These are phyloP conservation scores for Clarias macrocephalus DNA, from an alignment of 2,113 vertebrate species.

Conservation along the genomic window DNA sequence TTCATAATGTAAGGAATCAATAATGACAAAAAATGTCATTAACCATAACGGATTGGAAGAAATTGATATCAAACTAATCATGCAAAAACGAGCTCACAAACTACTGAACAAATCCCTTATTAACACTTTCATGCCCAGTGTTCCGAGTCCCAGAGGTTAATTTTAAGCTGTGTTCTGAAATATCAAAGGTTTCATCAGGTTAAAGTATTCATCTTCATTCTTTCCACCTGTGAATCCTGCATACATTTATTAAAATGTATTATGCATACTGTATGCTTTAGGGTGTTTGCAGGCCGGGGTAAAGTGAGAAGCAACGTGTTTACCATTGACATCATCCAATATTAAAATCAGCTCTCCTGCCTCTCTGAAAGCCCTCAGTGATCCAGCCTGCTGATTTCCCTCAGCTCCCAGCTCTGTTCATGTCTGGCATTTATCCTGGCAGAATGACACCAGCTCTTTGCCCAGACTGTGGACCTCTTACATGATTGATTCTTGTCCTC, in stretches of 20 bases:
- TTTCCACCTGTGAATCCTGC: not conserved
- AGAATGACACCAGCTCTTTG: not conserved
- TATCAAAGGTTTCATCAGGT: not conserved
- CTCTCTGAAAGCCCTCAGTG: conserved; percentile 2
- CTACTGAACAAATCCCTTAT: not conserved
- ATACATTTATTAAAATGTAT: not conserved
- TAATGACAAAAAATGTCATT: not conserved
- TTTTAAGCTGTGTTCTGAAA: not conserved
- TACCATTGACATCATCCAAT: not conserved
- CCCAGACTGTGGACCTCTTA: conserved; percentile 3
- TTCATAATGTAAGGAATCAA: not conserved
- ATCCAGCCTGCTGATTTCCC: conserved; percentile 17
- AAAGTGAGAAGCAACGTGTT: not conserved
- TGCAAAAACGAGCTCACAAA: not conserved
- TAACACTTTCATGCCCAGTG: not conserved
- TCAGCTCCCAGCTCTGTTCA: not conserved
- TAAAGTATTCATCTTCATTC: not conserved
- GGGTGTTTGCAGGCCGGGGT: not conserved
- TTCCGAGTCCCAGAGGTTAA: not conserved
- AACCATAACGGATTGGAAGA: not conserved
- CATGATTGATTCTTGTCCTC: conserved; percentile 38
- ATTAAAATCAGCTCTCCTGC: not conserved
- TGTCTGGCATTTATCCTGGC: conserved; percentile 34
- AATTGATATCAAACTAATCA: not conserved
- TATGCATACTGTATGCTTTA: not conserved